Conservation (phyloP, 2,888 invertebrate genomes). For the Folsomia manolachei region DNA sequence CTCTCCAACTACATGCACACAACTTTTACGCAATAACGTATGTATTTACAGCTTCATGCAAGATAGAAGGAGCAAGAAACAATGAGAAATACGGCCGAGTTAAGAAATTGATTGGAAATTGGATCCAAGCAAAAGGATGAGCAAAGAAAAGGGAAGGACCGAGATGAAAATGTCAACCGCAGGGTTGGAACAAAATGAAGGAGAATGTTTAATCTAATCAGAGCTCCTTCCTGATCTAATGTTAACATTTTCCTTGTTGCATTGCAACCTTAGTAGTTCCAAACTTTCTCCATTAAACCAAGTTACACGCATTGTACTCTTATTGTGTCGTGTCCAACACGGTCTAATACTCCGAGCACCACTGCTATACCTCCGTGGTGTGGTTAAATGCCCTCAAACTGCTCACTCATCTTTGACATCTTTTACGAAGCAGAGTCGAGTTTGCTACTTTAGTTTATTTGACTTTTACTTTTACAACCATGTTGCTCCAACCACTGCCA, state of each 20-base stretch:
- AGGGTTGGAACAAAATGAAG: no score
- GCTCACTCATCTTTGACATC: not conserved
- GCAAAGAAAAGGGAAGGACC: no score
- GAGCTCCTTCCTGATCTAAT: not conserved
- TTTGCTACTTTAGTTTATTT: no score
- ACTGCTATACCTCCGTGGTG: not conserved
- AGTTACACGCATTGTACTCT: slow-evolving; percentile 6
- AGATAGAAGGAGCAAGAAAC: no score
- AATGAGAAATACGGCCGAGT: not conserved
- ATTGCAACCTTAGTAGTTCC: not conserved
- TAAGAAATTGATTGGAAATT: not conserved
- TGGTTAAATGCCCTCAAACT: not conserved
- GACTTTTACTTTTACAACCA: no score
- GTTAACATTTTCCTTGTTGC: not conserved
- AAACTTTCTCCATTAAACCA: slow-evolving; percentile 20
- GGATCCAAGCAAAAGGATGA: not conserved
- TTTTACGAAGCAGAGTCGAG: no score
- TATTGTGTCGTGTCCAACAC: not conserved
- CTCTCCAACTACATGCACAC: no score
- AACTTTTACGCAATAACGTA: no score
- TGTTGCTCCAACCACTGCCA: no score
- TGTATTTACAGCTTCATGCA: no score
- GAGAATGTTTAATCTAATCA: slow-evolving; percentile 21
- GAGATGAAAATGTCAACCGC: not conserved
- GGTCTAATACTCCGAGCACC: no score